A percentile compares a stretch with the other conserved stretches of the same genome.
Conservation (phyloP, 2,888 invertebrate species). For the Alentia gelatinosa region DNA sequence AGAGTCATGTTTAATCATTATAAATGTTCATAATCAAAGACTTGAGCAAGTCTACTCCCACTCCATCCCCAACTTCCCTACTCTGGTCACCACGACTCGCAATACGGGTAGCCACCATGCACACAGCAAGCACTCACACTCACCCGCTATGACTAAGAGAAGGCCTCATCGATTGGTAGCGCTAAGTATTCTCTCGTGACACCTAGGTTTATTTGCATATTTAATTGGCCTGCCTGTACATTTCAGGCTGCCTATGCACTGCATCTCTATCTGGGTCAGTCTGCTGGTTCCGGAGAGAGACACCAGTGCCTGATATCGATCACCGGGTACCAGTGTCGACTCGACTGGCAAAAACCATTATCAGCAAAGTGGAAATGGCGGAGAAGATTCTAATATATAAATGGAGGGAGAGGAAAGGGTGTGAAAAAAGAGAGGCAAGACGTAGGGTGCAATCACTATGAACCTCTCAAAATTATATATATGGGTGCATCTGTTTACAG, state of each 20-base stretch:
- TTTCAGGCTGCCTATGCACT: background rate
- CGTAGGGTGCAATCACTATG: background rate
- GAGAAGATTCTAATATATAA: background rate
- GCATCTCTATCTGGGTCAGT: background rate
- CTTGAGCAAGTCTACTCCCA: no score
- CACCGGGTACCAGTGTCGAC: background rate
- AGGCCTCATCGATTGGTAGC: background rate
- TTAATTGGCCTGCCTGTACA: background rate
- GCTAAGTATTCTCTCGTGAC: background rate
- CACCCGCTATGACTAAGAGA: no score
- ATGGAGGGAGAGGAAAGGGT: background rate
- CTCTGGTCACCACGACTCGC: no score
- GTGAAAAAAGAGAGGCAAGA: background rate
- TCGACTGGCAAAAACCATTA: background rate
- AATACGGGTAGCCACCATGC: no score
- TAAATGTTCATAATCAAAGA: no score
- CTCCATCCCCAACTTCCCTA: no score
- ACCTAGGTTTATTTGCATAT: background rate
- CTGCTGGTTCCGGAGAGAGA: background rate
- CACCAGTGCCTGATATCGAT: background rate
- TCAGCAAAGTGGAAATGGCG: background rate
- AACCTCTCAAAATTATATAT: background rate
- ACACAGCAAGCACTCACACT: no score
- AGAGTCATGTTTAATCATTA: no score
- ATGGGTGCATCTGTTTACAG: background rate